These are phyloP conservation scores for Eptatretus burgeri DNA, from an alignment of 2,113 vertebrate species.

Conservation along the genomic window DNA sequence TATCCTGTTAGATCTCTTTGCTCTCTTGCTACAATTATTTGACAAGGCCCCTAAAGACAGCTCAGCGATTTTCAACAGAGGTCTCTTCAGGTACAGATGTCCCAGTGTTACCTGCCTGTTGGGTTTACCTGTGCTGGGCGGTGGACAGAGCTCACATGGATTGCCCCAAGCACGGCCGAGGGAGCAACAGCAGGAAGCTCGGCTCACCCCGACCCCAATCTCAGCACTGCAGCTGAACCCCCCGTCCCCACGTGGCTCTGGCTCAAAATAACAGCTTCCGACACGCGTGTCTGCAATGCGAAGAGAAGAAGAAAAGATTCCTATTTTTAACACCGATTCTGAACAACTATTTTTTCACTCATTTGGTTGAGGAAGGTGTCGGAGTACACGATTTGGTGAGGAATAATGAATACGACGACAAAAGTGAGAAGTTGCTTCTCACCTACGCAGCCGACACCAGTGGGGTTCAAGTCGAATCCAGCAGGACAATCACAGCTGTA, in stretches of 20 bases:
- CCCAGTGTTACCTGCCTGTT: no score
- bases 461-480: constrained; percentile 35
- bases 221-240: constrained; percentile 34
- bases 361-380: no score
- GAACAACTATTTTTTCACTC: no score
- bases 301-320: constrained; percentile 6
- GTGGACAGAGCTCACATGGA: constrained; percentile 34
- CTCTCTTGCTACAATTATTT: no score
- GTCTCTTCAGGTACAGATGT: no score
- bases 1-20: no score
- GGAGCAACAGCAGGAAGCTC: constrained; percentile 42
- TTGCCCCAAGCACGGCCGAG: constrained; percentile 38
- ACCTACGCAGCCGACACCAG: constrained; percentile 43
- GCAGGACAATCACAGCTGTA: constrained; percentile 41
- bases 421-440: constrained; percentile 8
- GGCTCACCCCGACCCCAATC: constrained; percentile 34
- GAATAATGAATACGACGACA: no score
- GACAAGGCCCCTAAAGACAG: no score
- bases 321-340: no score
- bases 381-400: no score
- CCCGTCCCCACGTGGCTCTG: constrained; percentile 20
- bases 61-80: no score
- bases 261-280: constrained; percentile 37
- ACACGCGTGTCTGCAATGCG: constrained; percentile 23
- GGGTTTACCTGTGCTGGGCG: constrained; percentile 35